These are phyloP conservation scores for Rhinichthys klamathensis DNA, from an alignment of 2,113 vertebrate genomes.

Conservation along the genomic window DNA sequence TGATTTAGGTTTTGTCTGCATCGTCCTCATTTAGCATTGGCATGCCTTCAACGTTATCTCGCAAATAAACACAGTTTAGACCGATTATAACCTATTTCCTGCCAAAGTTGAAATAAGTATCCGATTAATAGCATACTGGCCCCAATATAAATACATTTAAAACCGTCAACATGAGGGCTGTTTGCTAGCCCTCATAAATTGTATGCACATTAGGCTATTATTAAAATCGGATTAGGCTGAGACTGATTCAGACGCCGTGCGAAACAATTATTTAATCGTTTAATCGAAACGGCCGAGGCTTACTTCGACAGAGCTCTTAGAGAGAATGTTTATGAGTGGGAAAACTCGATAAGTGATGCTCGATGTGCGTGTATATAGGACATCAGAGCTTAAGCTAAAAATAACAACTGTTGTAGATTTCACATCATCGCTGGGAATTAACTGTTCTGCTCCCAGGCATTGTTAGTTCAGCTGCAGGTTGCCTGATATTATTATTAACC, in stretches of 20 bases:
- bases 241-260: background rate
- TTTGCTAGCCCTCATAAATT: background rate
- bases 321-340: constrained; percentile 28
- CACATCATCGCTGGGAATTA: constrained; percentile 45
- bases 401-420: constrained; percentile 62
- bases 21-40: background rate
- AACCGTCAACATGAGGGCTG: background rate
- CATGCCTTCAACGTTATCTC: background rate
- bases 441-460: constrained; percentile 49
- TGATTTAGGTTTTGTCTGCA: background rate
- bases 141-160: background rate
- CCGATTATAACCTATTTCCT: background rate
- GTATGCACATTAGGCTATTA: background rate
- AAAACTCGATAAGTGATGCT: constrained; percentile 38
- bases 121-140: background rate
- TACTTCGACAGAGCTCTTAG: constrained; percentile 14
- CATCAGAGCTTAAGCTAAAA: constrained; percentile 62
- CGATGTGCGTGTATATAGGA: constrained; percentile 58
- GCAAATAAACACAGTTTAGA: background rate
- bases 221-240: constrained; percentile 1
- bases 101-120: background rate
- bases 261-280: constrained; percentile 13
- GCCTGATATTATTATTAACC: constrained; percentile 13
- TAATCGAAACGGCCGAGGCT: constrained; percentile 34
- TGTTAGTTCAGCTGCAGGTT: constrained; percentile 11